Evolutionary conservation across 2,797 vertebrate genomes (phyloP), one percentile per base, ranked within the genome.

Genomic region (Gouania willdenowi): DNA sequence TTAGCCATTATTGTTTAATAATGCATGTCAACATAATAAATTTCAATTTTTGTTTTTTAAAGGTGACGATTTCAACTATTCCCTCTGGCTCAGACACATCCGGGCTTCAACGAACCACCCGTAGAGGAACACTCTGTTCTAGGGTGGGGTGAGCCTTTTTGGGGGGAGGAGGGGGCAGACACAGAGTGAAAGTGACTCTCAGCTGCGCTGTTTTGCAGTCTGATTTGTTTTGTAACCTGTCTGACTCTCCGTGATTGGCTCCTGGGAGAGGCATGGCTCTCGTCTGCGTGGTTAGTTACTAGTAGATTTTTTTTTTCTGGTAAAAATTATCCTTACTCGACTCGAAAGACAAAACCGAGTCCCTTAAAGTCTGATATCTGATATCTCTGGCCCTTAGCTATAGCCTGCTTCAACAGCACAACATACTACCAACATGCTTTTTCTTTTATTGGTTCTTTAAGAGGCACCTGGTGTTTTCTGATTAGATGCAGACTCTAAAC

Each of bases 81-180:
- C 43, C 52, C 64, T 66, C 46, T 44, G 64, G 46, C 55, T 55
- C 46, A 64, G 50, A 49, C 47, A 47, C 40, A 75, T 61, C 65
- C 51, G 54, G 60, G 67, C 57, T 64, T 76, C 57, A 44, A 58
- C 43, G 35, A 71, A 73, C 79, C 77, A 71, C 72, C 72, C 76
- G 71, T 71, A 75, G 66, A 76, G 71, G 80, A 84, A 81, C 78
- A 71, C 73, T 72, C 56, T 79, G 78, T 83, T 80, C 77, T 68
- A 71, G 75, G 69, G 79, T 74, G 66, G 79, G 71, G 71, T 78
- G 65, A 71, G 50, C 42, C 26, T 21, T 64, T 67, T 75, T 68
- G 51, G 29, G 48, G 21, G 40, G 50, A 21, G 50, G 63, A 41
- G 39, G 61, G 74, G 59, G 59, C 41, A 50, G 60, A 48, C 44